Evolutionary conservation across 2,888 invertebrate species (phyloP), one percentile per base, ranked within the genome.

Genomic region (Drosophila infuscata): DNA sequence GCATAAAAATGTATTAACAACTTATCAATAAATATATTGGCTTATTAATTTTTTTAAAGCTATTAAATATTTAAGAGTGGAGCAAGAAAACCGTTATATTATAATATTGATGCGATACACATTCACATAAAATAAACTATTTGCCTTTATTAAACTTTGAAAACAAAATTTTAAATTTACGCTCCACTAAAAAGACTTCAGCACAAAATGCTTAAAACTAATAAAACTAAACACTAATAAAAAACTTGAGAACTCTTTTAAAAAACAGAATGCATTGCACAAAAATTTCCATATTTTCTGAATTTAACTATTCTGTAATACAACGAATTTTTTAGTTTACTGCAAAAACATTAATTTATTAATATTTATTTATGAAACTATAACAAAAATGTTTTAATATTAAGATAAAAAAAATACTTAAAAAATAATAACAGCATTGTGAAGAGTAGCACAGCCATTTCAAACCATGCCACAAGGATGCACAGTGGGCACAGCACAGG

Each of bases 401-500:
- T 46, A 15, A 15, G 3, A 1, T 8, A 1, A 15, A 3, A 15
- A 3, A 8, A 25, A 25, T 8, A 25, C 0, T 8, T 8, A 8
- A 15, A 8, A 4, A 25, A 2, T 46, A 25, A 25, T 25, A 0
- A 15, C 4, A 36, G 7, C 36, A 36, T 8, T 30, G 56, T 56
- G 38, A 38, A 38, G 29, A 43, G 78, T 83, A 83, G 64, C 33
- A 81, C 82, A 83, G 62, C 72, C 52, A 33, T 36, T 33, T 20
- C 15, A 30, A 6, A 15, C 41, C 38, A n/a, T 25, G 32, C 15
- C n/a, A 38, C 38, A 33, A 41, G 17, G 81, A 20, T 52, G 85
- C 84, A 87, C 85, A 89, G 84, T 84, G 89, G 89, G 83, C 25
- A 48, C 25, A 48, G 46, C 53, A 53, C 60, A 52, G 9, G 38